Evolutionary conservation across 1,140 invertebrate species (phyloP).

Genomic region (Penaeus chinensis): DNA sequence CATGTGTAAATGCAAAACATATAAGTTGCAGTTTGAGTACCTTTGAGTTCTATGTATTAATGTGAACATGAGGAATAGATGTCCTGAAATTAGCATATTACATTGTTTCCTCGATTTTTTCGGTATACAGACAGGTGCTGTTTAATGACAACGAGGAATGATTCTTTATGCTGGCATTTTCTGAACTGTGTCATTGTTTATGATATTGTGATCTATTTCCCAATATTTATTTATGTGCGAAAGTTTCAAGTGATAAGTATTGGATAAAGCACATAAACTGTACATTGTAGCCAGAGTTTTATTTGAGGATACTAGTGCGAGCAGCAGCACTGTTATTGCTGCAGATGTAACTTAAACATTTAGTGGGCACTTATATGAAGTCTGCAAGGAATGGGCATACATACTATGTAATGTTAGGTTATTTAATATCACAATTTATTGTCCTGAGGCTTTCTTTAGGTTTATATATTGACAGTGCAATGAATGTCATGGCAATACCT

Average conservation of each 20-base stretch:
- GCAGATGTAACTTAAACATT: constrained; percentile 27
- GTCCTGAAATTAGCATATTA: not conserved
- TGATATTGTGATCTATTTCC: constrained; percentile 25
- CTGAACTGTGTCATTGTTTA: constrained; percentile 10
- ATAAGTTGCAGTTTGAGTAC: not conserved
- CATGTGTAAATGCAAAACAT: constrained; percentile 8
- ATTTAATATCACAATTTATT: constrained; percentile 34
- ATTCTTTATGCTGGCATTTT: constrained; percentile 25
- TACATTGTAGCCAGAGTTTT: constrained; percentile 48
- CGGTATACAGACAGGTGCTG: constrained; percentile 14
- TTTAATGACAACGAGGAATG: constrained; percentile 8
- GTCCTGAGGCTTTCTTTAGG: constrained; percentile 32
- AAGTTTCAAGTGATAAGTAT: constrained; percentile 26
- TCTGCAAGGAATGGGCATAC: constrained; percentile 48
- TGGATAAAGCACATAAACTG: constrained; percentile 42
- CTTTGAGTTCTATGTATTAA: constrained; percentile 8
- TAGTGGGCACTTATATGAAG: constrained; percentile 48
- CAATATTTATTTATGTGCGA: constrained; percentile 43
- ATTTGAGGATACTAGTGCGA: constrained; percentile 37
- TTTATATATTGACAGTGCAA: constrained; percentile 43
- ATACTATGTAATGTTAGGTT: constrained; percentile 47
- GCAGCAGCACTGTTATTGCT: constrained; percentile 23
- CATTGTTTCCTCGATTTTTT: constrained; percentile 5
- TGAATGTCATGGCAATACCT: constrained; percentile 36
- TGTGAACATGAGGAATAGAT: constrained; percentile 10